Percentiles rank a stretch among this genome's conserved stretches.
These are phyloP conservation scores for Aporophyla lueneburgensis DNA, from an alignment of 2,888 invertebrate genomes.

Conservation along the genomic window DNA sequence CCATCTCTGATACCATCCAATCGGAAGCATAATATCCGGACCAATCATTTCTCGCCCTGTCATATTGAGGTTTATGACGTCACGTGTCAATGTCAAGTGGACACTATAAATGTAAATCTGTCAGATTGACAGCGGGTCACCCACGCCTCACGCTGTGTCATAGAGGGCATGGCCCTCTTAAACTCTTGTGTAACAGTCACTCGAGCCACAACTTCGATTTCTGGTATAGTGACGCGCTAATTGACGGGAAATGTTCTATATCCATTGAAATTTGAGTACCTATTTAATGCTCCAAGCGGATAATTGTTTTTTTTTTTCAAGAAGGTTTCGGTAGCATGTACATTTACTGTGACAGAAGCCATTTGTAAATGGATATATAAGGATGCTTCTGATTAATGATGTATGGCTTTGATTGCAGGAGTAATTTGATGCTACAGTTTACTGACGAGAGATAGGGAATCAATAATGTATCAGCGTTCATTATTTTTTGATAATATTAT, in stretches of 20 bases:
- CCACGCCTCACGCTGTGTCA: slow-evolving; percentile 35
- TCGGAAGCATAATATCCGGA: slow-evolving; percentile 6
- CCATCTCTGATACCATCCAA: slow-evolving; percentile 9
- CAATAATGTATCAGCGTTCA: no score
- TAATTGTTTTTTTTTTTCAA: neutral
- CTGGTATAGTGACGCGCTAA: slow-evolving; percentile 20
- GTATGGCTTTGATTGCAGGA: neutral
- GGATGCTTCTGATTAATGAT: neutral
- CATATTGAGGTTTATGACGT: slow-evolving; percentile 32
- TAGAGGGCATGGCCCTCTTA: slow-evolving; percentile 51
- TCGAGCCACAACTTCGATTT: slow-evolving; percentile 12
- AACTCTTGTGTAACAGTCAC: slow-evolving; percentile 19
- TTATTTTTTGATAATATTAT: no score
- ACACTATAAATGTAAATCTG: slow-evolving; percentile 43
- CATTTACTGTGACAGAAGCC: neutral
- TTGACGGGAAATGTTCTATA: slow-evolving; percentile 5
- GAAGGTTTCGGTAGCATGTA: neutral
- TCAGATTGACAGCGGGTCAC: slow-evolving; percentile 45
- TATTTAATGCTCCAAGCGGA: neutral
- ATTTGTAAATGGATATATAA: neutral
- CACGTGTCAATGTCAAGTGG: slow-evolving; percentile 36
- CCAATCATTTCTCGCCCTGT: slow-evolving; percentile 11
- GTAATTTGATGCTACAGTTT: neutral
- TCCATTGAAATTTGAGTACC: neutral
- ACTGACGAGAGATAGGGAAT: no score